Base-by-base conservation (phyloP, 2,113 vertebrate species). In the Plotosus lineatus region DNA sequence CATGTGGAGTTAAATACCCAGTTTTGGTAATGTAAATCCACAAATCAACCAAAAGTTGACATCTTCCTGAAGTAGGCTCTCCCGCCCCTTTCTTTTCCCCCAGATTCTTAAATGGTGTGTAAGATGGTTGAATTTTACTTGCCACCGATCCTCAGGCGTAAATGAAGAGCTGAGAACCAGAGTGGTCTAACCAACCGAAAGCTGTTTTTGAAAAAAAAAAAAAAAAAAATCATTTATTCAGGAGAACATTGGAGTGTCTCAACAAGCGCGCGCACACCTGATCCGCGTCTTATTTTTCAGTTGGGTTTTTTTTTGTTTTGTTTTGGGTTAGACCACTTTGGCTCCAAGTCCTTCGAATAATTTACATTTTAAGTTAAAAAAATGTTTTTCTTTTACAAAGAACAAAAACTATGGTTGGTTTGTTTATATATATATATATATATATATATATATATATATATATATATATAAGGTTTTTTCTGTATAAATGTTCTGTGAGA, bases 91-190 rank as follows among this genome's bases (percentile, higher is more conserved):
- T 10, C 44, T 50, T 19, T 55, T 60, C 50, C 33, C 71, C 33
- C 31, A 50, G 31, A 63, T 61, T 36, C 48, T 42, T 53, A 46
- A 36, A 44, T 56, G 31, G 42, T 48, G 31, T 40, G 48, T 83
- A 79, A 77, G 68, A 89, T 88, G 90, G 87, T 77, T 84, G 88
- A 71, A 72, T 77, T 73, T 44, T 73, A 56, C 26, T 91, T 93
- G 92, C 93, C 91, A 93, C 93, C 93, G 92, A 90, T 93, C 95
- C 96, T 98, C 96, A 96, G 95, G 96, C 96, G n/a, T n/a, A n/a
- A n/a, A n/a, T n/a, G n/a, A n/a, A n/a, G n/a, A n/a, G n/a, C n/a
- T n/a, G n/a, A n/a, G n/a, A n/a, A n/a, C n/a, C n/a, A n/a, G n/a
- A n/a, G n/a, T n/a, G n/a, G n/a, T n/a, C n/a, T n/a, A n/a, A n/a